Percentiles rank a stretch among this genome's conserved stretches.
Conservation (phyloP, 2,797 vertebrate genomes). For the Fistularia commersonii region DNA sequence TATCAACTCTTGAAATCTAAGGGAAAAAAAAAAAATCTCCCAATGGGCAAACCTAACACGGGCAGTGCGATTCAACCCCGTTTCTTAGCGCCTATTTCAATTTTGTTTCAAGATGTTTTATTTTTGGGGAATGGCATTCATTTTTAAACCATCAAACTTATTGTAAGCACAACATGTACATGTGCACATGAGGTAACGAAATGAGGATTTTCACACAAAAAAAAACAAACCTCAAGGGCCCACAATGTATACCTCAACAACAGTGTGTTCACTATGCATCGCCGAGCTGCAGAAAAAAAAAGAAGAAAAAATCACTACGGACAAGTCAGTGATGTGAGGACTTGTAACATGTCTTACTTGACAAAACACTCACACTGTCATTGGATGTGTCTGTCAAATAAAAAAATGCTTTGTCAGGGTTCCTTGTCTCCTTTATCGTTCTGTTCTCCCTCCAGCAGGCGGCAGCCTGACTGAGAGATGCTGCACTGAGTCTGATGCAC, state of each 20-base stretch:
- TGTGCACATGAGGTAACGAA: constrained; percentile 57
- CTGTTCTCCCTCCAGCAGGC: constrained; percentile 33
- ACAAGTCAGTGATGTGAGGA: constrained; percentile 65
- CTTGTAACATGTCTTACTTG: constrained; percentile 69
- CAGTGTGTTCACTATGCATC: constrained; percentile 74
- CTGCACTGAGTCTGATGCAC: neutral
- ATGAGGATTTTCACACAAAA: constrained; percentile 55
- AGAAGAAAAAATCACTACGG: constrained; percentile 46
- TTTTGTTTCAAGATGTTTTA: constrained; percentile 20
- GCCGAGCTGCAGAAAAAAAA: constrained; percentile 55
- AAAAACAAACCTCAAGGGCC: constrained; percentile 62
- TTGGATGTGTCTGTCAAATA: constrained; percentile 73
- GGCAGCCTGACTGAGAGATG: constrained; percentile 24
- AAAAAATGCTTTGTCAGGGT: constrained; percentile 62
- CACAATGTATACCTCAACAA: constrained; percentile 73
- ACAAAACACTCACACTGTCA: constrained; percentile 69
- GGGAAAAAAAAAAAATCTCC: neutral
- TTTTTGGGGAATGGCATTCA: constrained; percentile 27
- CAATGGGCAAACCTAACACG: constrained; percentile 12
- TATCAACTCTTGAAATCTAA: neutral
- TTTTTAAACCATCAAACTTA: constrained; percentile 51
- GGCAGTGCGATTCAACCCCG: constrained; percentile 19
- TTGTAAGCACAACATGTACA: constrained; percentile 67
- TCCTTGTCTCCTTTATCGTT: constrained; percentile 2
- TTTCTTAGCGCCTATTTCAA: constrained; percentile 24